Conservation (phyloP, 2,113 vertebrate genomes). For the Platichthys stellatus region DNA sequence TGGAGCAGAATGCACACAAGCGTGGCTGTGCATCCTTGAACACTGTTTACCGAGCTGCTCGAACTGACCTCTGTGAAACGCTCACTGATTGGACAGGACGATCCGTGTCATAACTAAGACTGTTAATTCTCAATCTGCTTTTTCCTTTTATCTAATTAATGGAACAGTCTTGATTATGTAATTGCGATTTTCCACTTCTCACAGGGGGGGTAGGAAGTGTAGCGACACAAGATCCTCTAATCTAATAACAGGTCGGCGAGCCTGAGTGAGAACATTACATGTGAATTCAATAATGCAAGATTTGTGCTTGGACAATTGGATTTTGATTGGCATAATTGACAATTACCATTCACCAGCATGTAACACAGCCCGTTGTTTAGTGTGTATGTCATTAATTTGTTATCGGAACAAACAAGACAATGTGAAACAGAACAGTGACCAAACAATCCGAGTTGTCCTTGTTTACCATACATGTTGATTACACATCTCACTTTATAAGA, state of each 20-base stretch:
- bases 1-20: slow-evolving; percentile 21
- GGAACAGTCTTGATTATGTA: slow-evolving; percentile 58
- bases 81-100: slow-evolving; percentile 35
- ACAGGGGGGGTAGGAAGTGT: slow-evolving; percentile 36
- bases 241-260: slow-evolving; percentile 60
- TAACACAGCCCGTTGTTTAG: slow-evolving; percentile 56
- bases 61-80: slow-evolving; percentile 38
- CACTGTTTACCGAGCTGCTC: slow-evolving; percentile 40
- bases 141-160: slow-evolving; percentile 53
- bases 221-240: slow-evolving; percentile 50
- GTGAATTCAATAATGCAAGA: slow-evolving; percentile 68
- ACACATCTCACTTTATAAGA: not conserved
- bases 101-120: slow-evolving; percentile 26
- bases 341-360: slow-evolving; percentile 73
- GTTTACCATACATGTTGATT: not conserved
- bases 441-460: slow-evolving; percentile 3
- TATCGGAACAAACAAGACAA: slow-evolving; percentile 55
- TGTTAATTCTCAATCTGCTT: slow-evolving; percentile 41
- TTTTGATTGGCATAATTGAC: slow-evolving; percentile 79
- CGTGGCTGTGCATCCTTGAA: slow-evolving; percentile 45
- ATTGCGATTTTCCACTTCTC: slow-evolving; percentile 55
- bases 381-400: slow-evolving; percentile 56
- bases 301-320: slow-evolving; percentile 71
- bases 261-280: slow-evolving; percentile 67
- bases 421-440: slow-evolving; percentile 33